Evolutionary conservation across 2,888 invertebrate genomes (phyloP).

Genomic region (Caenorhabditis sp.): DNA sequence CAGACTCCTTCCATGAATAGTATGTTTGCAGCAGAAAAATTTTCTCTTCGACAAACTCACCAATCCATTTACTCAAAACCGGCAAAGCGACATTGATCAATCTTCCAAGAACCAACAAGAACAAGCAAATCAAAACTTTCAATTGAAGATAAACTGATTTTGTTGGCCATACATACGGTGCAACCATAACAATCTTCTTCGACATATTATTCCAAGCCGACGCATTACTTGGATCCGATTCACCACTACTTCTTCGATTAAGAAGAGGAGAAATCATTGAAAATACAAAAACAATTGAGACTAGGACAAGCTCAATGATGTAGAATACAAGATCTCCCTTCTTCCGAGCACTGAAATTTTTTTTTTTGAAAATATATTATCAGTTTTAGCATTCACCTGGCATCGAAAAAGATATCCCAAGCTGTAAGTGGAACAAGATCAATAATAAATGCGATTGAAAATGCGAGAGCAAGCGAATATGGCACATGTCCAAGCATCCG

Average conservation of each 20-base stretch:
- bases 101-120: slow-evolving; percentile 82
- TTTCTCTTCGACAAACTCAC: slow-evolving; percentile 77
- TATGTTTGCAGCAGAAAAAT: too few species aligned
- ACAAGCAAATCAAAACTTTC: slow-evolving; percentile 83
- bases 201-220: slow-evolving; percentile 59
- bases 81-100: slow-evolving; percentile 90
- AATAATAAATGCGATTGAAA: slow-evolving; percentile 32
- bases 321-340: slow-evolving; percentile 53
- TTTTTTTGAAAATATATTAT: too few species aligned
- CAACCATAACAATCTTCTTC: slow-evolving; percentile 55
- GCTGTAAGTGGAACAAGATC: slow-evolving; percentile 44
- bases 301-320: slow-evolving; percentile 39
- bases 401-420: slow-evolving; percentile 43
- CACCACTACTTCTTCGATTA: background rate
- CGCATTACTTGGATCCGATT: background rate
- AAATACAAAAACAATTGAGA: slow-evolving; percentile 28
- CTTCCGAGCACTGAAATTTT: slow-evolving; percentile 5
- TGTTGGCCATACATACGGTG: slow-evolving; percentile 90
- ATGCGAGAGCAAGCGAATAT: slow-evolving; percentile 41
- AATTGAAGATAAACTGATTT: slow-evolving; percentile 80
- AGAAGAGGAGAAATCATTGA: slow-evolving; percentile 21
- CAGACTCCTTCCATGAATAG: too few species aligned
- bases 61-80: slow-evolving; percentile 89
- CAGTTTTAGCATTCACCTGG: slow-evolving; percentile 5
- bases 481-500: slow-evolving; percentile 31